A percentile compares a stretch with the other conserved stretches of the same genome.
Conservation (phyloP, 2,113 vertebrate genomes). For the Nyctibius bracteatus region DNA sequence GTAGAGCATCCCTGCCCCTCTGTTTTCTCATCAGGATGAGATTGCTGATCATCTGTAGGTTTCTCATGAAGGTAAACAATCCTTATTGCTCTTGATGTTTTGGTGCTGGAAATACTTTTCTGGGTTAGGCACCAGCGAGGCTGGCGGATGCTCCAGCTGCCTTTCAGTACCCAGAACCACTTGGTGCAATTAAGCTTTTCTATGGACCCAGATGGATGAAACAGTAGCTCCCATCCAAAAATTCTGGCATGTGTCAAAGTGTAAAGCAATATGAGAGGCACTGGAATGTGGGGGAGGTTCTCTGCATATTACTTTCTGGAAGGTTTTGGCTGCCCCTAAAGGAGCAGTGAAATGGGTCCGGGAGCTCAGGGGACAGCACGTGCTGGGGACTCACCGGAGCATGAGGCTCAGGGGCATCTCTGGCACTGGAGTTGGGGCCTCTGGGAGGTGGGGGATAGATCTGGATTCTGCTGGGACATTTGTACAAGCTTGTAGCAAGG, state of each 20-base stretch:
- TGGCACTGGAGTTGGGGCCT: not conserved
- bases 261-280: not conserved
- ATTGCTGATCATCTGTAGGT: no score
- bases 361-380: not conserved
- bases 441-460: not conserved
- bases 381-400: accelerated
- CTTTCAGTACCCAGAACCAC: not conserved
- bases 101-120: not conserved
- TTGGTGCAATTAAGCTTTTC: not conserved
- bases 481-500: not conserved
- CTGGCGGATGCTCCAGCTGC: not conserved
- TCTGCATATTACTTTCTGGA: not conserved
- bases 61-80: not conserved
- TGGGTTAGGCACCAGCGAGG: not conserved
- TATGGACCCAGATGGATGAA: conserved; percentile 16
- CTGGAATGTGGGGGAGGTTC: not conserved
- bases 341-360: not conserved
- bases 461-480: not conserved
- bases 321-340: not conserved
- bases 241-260: not conserved
- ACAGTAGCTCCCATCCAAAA: not conserved
- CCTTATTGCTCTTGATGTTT: not conserved
- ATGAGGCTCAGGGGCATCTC: not conserved
- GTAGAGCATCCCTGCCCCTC: not conserved
- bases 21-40: not conserved